Base-by-base conservation (phyloP, 2,888 invertebrate species). In the Microctonus hyperodae region DNA sequence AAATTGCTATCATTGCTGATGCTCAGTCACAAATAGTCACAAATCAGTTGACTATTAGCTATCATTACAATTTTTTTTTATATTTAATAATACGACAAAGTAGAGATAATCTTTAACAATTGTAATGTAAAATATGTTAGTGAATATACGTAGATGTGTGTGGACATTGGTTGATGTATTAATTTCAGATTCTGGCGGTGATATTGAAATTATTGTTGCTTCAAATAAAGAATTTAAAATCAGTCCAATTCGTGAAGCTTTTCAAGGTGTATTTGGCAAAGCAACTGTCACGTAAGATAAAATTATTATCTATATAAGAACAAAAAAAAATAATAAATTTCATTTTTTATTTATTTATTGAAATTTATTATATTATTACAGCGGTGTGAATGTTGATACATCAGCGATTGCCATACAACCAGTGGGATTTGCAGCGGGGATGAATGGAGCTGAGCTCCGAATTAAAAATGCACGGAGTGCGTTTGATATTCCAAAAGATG, bases 151-250 rank as follows among this genome's bases (percentile, higher is more conserved):
- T 13, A 50, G 61, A n/a, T 78, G 76, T 59, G 59, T 75, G 31
- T 71, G 70, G 62, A 70, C 69, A 56, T 71, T 77, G 58, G 68
- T 78, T 51, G 67, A 74, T 72, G 69, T 73, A 53, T 77, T 73
- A 71, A 64, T 85, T 86, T 67, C 81, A 94, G 93, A 91, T 85
- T 90, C 91, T 72, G 93, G 92, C n/a, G 93, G 93, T 13, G 92
- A 92, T 79, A 83, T 92, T 28, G 88, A 91, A 77, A 83, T 94
- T 9, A 86, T 92, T 23, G 92, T 94, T 2, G 91, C 93, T 4
- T 92, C 93, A 0, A 90, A 90, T 68, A 91, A 92, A 79, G 93
- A 93, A 76, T 88, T 88, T 2, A 92, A 93, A 85, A 86, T 94
- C 33, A 89, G 89, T 73, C 89, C 93, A 2, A 84, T 94, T 13